Evolutionary conservation across 2,113 vertebrate genomes (phyloP).

Genomic region (Heterotis niloticus): DNA sequence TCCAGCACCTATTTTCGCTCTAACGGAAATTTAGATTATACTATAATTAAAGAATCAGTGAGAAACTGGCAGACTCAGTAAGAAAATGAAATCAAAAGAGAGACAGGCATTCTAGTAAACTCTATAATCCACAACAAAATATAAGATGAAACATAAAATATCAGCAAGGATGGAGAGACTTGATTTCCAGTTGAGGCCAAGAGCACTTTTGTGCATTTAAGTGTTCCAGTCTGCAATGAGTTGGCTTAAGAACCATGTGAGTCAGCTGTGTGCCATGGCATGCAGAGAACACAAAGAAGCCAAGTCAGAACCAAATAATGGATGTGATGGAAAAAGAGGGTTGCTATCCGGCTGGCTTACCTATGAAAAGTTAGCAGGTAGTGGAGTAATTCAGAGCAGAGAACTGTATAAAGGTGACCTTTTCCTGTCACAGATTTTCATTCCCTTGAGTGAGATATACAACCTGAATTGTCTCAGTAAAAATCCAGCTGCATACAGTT

Average conservation of each 20-base stretch:
- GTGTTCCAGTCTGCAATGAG: conserved; percentile 6
- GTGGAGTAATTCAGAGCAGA: conserved; percentile 2
- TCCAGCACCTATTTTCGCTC: too few species aligned
- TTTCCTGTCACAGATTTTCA: too few species aligned
- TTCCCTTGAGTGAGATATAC: too few species aligned
- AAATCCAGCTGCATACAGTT: too few species aligned
- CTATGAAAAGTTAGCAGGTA: too few species aligned
- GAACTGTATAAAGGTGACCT: too few species aligned
- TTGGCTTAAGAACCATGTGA: conserved; percentile 22
- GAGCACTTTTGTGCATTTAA: conserved; percentile 37
- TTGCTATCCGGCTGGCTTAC: conserved; percentile 11
- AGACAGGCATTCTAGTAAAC: not conserved
- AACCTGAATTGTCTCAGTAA: too few species aligned
- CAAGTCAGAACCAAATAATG: not conserved
- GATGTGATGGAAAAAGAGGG: not conserved
- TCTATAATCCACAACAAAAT: not conserved
- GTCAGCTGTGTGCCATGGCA: not conserved
- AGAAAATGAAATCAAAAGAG: not conserved
- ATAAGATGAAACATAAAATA: not conserved
- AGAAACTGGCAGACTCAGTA: too few species aligned
- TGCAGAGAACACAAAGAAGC: not conserved
- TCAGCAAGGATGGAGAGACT: too few species aligned
- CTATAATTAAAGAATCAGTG: too few species aligned
- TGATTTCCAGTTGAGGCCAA: not conserved
- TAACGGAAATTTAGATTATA: too few species aligned